phyloP scores from a whole-genome alignment of 2,113 vertebrate species.

The Kryptolebias marmoratus region DNA sequence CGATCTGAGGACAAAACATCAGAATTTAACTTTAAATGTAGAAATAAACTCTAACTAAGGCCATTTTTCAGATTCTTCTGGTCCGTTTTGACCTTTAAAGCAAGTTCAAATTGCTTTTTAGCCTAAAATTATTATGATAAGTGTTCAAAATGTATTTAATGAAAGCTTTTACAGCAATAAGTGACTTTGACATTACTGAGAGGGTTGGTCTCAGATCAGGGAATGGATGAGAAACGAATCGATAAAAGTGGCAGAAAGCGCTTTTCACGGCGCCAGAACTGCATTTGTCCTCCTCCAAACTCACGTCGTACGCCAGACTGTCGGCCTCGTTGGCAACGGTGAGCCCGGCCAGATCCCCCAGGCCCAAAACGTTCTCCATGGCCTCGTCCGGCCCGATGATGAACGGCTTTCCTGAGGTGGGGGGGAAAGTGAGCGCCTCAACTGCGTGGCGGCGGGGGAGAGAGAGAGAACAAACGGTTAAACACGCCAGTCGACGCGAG shows the following conservation, averaged over 20 bases:
- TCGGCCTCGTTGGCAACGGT: slow-evolving; percentile 99
- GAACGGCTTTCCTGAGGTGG: slow-evolving; percentile 95
- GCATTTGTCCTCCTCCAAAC: slow-evolving; percentile 53
- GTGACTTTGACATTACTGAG: no score
- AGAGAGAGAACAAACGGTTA: slow-evolving; percentile 17
- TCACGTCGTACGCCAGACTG: slow-evolving; percentile 92
- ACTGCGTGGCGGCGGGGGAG: slow-evolving; percentile 74
- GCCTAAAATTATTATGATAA: no score
- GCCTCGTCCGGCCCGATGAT: slow-evolving; percentile 95
- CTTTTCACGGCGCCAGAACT: neutral
- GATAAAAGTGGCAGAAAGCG: neutral
- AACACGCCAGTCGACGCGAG: neutral
- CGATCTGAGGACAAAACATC: slow-evolving; percentile 81
- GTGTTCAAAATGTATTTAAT: no score
- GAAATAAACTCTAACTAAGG: neutral
- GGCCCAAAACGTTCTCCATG: slow-evolving; percentile 93
- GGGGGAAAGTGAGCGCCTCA: slow-evolving; percentile 95
- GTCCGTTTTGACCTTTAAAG: no score
- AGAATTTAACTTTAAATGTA: slow-evolving; percentile 1
- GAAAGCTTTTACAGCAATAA: no score
- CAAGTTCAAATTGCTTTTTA: no score
- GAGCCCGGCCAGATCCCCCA: slow-evolving; percentile 96
- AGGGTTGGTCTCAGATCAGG: no score
- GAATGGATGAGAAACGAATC: no score
- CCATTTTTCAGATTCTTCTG: no score